Percentiles rank a stretch among this genome's conserved stretches.
phyloP scores from a whole-genome alignment of 1,140 invertebrate genomes.

The Metopolophium dirhodum region DNA sequence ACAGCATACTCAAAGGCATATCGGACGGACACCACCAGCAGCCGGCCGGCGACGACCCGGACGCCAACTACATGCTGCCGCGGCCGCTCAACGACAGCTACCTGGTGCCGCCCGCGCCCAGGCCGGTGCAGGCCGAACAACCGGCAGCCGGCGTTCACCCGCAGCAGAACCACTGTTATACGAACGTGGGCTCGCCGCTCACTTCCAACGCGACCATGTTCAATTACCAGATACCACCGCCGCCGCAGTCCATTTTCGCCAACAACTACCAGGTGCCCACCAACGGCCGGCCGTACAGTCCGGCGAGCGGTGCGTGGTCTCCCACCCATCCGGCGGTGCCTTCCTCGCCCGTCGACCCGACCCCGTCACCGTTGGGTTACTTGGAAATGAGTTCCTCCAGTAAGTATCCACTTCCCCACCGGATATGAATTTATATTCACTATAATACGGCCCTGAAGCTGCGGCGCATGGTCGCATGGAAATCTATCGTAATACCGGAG shows the following conservation, averaged over 20 bases:
- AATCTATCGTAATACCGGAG: too few species aligned
- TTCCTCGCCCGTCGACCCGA: constrained; percentile 29
- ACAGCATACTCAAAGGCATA: constrained; percentile 82
- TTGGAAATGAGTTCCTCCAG: constrained; percentile 55
- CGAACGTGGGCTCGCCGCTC: constrained; percentile 58
- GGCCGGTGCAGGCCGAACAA: constrained; percentile 62
- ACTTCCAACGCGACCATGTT: constrained; percentile 61
- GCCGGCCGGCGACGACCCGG: constrained; percentile 58
- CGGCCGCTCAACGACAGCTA: constrained; percentile 67
- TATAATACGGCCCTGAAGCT: too few species aligned
- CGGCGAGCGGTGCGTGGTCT: background rate
- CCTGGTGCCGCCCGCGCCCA: constrained; percentile 65
- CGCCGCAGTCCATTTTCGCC: constrained; percentile 62
- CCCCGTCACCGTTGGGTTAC: constrained; percentile 22
- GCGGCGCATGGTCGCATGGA: too few species aligned
- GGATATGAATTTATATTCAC: background rate
- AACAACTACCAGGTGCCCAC: constrained; percentile 55
- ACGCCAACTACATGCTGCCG: constrained; percentile 67
- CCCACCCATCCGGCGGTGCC: constrained; percentile 15
- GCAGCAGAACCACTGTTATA: constrained; percentile 47
- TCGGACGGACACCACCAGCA: constrained; percentile 64
- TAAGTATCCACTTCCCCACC: background rate
- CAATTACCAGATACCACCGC: constrained; percentile 65
- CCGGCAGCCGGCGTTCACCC: background rate
- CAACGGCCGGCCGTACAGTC: constrained; percentile 38